These are phyloP conservation scores for Lasioglossum albipes DNA, from an alignment of 1,140 invertebrate genomes.

Conservation along the genomic window DNA sequence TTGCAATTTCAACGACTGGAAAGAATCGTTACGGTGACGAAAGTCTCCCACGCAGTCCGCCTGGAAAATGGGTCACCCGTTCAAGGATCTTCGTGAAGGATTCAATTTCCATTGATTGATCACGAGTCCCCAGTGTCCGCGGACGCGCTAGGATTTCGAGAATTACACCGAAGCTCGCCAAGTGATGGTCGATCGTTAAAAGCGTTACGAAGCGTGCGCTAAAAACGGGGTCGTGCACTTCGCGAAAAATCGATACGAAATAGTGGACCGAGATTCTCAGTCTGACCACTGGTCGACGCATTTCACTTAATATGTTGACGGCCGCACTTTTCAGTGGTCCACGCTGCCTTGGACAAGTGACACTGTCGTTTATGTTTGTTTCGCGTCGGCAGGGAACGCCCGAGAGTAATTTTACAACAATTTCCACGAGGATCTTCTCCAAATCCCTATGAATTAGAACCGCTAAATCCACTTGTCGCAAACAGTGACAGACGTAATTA, in stretches of 20 bases:
- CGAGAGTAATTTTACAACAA: background rate
- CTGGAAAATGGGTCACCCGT: too few species aligned
- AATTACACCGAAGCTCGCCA: background rate
- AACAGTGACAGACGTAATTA: background rate
- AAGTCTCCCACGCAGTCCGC: too few species aligned
- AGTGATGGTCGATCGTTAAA: conserved; percentile 7
- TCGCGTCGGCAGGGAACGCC: too few species aligned
- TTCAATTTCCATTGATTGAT: background rate
- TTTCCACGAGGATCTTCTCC: background rate
- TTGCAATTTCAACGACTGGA: background rate
- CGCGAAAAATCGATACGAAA: conserved; percentile 44
- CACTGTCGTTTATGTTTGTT: background rate
- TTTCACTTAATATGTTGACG: background rate
- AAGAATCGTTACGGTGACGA: background rate
- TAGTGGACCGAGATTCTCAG: conserved; percentile 20
- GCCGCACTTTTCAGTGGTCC: background rate
- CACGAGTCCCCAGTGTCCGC: rapidly evolving
- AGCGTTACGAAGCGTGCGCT: conserved; percentile 35
- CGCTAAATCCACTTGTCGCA: background rate
- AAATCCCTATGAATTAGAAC: background rate
- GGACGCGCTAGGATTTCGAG: background rate
- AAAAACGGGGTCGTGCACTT: conserved; percentile 39
- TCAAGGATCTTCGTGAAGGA: background rate
- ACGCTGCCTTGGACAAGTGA: background rate
- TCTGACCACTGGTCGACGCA: conserved; percentile 26